Evolutionary conservation across 2,888 invertebrate species (phyloP).

Genomic region (Dryadula phaetusa): DNA sequence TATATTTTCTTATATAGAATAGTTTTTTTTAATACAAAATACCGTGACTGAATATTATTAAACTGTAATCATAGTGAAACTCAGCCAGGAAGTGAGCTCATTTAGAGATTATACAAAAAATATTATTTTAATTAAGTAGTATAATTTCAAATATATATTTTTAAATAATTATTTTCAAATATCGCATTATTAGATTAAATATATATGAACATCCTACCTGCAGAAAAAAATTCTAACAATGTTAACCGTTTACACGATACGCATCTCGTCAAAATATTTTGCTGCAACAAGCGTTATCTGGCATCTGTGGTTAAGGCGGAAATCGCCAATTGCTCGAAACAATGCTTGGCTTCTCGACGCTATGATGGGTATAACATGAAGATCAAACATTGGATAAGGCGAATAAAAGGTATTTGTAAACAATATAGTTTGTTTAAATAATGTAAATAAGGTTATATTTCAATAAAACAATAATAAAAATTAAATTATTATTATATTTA

Average conservation of each 20-base stretch:
- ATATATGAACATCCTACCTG: too few relatives aligned
- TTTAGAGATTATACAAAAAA: too few relatives aligned
- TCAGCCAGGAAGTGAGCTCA: too few relatives aligned
- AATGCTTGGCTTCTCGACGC: constrained; percentile 56
- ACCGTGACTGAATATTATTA: too few relatives aligned
- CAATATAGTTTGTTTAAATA: not conserved
- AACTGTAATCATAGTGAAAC: too few relatives aligned
- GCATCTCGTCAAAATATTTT: constrained; percentile 74
- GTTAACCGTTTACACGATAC: constrained; percentile 47
- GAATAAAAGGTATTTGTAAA: not conserved
- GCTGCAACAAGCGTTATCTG: constrained; percentile 68
- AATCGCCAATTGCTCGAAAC: constrained; percentile 76
- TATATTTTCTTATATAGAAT: too few relatives aligned
- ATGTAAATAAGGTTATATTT: not conserved
- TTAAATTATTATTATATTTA: too few relatives aligned
- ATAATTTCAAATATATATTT: too few relatives aligned
- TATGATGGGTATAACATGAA: constrained; percentile 14
- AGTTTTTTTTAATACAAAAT: too few relatives aligned
- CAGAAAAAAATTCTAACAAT: not conserved
- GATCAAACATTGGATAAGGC: constrained; percentile 8
- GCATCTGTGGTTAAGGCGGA: constrained; percentile 72
- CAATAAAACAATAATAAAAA: not conserved
- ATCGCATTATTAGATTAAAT: not conserved
- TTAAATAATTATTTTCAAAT: not conserved
- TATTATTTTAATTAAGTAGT: too few relatives aligned